Evolutionary conservation across 2,888 invertebrate species (phyloP).

Genomic region (Tachystola acroxantha): DNA sequence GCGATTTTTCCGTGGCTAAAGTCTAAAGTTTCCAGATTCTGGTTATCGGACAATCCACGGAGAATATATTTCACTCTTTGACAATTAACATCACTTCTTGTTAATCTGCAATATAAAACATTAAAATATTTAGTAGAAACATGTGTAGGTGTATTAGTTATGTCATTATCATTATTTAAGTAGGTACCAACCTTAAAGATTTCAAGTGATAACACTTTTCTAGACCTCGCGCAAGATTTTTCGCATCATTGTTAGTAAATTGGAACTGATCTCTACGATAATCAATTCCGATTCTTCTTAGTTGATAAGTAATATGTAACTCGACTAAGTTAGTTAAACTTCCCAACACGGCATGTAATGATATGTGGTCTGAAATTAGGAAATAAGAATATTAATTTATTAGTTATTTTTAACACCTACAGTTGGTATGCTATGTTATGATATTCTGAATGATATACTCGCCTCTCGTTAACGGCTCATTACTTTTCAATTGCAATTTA

Average conservation of each 20-base stretch:
- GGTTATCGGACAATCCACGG: constrained; percentile 53
- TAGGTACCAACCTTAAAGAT: no score
- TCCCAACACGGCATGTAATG: constrained; percentile 66
- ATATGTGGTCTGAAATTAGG: constrained; percentile 62
- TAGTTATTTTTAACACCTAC: no score
- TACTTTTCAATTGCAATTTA: constrained; percentile 30
- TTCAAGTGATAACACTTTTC: constrained; percentile 58
- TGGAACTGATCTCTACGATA: constrained; percentile 69
- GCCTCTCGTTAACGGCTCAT: constrained; percentile 49
- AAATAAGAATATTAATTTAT: background rate
- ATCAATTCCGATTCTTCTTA: constrained; percentile 47
- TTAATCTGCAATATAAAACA: constrained; percentile 41
- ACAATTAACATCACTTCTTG: constrained; percentile 66
- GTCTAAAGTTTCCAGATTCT: constrained; percentile 75
- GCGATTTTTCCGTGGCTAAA: constrained; percentile 81
- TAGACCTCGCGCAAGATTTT: constrained; percentile 58
- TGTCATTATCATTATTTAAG: no score
- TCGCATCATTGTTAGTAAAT: constrained; percentile 69
- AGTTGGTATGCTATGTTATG: no score
- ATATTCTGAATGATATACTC: no score
- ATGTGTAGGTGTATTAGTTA: no score
- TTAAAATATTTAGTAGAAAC: no score
- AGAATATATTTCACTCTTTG: constrained; percentile 63
- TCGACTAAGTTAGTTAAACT: constrained; percentile 60
- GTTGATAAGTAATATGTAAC: constrained; percentile 62